phyloP scores from a whole-genome alignment of 1,140 invertebrate genomes.

The Armadillidium nasatum region DNA sequence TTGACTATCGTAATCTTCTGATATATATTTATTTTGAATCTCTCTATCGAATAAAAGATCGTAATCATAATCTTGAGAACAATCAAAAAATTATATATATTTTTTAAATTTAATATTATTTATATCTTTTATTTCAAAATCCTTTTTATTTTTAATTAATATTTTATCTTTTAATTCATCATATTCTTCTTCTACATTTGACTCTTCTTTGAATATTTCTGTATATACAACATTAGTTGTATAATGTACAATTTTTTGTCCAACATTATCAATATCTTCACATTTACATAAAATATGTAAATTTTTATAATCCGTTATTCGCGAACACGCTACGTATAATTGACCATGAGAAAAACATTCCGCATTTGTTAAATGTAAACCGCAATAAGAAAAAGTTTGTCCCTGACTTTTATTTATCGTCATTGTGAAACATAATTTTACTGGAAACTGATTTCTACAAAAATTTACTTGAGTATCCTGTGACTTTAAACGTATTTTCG shows the following conservation, averaged over 20 bases:
- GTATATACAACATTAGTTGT: neutral
- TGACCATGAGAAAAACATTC: slow-evolving; percentile 12
- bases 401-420: slow-evolving; percentile 16
- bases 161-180: too few relatives aligned
- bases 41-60: too few relatives aligned
- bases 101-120: too few relatives aligned
- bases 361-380: neutral
- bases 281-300: neutral
- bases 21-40: too few relatives aligned
- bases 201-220: neutral
- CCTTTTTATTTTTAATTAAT: too few relatives aligned
- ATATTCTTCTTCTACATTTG: neutral
- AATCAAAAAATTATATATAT: too few relatives aligned
- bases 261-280: neutral
- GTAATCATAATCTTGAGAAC: too few relatives aligned
- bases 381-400: neutral
- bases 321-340: neutral
- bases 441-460: neutral
- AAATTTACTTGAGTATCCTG: neutral
- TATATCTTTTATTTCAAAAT: too few relatives aligned
- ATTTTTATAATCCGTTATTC: neutral
- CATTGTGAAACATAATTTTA: slow-evolving; percentile 7
- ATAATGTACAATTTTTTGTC: neutral
- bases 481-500: neutral
- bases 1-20: too few relatives aligned